Evolutionary conservation across 2,797 vertebrate genomes (phyloP), one percentile per base, ranked within the genome.

Genomic region (Glossophaga mutica): DNA sequence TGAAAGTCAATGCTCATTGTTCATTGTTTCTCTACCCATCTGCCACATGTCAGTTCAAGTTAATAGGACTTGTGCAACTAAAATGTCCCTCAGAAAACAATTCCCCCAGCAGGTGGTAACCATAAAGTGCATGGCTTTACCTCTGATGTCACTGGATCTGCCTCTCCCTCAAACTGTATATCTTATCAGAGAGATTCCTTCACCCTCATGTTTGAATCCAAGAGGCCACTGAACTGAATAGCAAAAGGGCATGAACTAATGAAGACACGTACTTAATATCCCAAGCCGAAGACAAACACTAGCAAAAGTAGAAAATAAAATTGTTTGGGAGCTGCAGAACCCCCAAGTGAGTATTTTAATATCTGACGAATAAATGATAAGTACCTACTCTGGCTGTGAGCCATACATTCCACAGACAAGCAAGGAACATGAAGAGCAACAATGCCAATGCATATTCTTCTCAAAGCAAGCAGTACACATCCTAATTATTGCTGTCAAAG

Each of bases 1-100:
- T 77, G 32, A 76, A 90, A 81, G 68, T 67, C 90, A 86, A 37
- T 19, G 68, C 44, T 59, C n/a, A 2, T 26, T 46, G 42, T 32
- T 87, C 52, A 34, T 0, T 68, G 15, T 70, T 95, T 78, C 39
- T 82, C 68, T 87, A 6, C 5, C 86, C 81, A 67, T 86, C 85
- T 97, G 86, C n/a, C 90, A 37, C 44, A 39, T 24, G 74, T 94
- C 78, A 88, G 4, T 39, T 96, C 74, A 70, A 71, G 84, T 90
- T 93, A 87, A 82, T 4, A 85, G 78, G 46, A 88, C 32, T 79
- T 39, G 44, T n/a, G 48, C 74, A 94, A 24, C 73, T 74, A 46
- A 96, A 90, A 42, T 68, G 18, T 74, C 39, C 81, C 77, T 62
- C 34, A 21, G 62, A 65, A 87, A 89, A 68, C 83, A 50, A 77